phyloP scores from a whole-genome alignment of 2,113 vertebrate species.

The Cheilinus undulatus region DNA sequence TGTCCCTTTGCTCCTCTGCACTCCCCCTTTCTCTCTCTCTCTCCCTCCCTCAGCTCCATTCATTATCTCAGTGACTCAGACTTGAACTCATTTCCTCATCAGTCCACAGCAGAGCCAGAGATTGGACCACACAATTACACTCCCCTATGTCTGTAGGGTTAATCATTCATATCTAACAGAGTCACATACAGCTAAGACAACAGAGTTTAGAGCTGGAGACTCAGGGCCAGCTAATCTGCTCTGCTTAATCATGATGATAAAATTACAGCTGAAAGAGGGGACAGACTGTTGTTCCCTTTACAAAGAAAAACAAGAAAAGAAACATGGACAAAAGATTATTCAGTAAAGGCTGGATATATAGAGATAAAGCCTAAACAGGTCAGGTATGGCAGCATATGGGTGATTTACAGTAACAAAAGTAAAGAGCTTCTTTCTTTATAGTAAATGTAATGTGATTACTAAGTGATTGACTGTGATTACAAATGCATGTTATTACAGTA shows the following conservation, averaged over 20 bases:
- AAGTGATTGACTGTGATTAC: too few relatives aligned
- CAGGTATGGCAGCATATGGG: too few relatives aligned
- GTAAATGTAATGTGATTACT: too few relatives aligned
- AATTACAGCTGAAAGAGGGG: constrained; percentile 29
- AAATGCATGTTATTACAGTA: too few relatives aligned
- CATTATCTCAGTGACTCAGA: constrained; percentile 72
- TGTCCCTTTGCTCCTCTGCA: constrained; percentile 1
- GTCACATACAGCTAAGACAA: constrained; percentile 57
- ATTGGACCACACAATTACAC: constrained; percentile 71
- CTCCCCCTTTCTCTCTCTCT: constrained; percentile 1
- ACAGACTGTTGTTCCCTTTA: constrained; percentile 13
- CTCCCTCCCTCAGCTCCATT: constrained; percentile 40
- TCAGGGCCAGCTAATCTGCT: constrained; percentile 56
- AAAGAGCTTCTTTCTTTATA: too few relatives aligned
- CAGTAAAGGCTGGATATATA: too few relatives aligned
- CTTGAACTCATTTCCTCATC: constrained; percentile 36
- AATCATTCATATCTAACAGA: constrained; percentile 74
- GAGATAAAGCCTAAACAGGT: too few relatives aligned
- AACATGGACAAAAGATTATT: too few relatives aligned
- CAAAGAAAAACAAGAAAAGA: constrained; percentile 8
- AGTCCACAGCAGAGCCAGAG: constrained; percentile 54
- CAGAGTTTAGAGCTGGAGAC: constrained; percentile 49
- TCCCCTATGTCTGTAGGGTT: constrained; percentile 71
- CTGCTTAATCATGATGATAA: constrained; percentile 55
- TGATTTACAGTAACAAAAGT: too few relatives aligned